phyloP scores from a whole-genome alignment of 1,140 invertebrate genomes.

The Bilobella aurantiaca region DNA sequence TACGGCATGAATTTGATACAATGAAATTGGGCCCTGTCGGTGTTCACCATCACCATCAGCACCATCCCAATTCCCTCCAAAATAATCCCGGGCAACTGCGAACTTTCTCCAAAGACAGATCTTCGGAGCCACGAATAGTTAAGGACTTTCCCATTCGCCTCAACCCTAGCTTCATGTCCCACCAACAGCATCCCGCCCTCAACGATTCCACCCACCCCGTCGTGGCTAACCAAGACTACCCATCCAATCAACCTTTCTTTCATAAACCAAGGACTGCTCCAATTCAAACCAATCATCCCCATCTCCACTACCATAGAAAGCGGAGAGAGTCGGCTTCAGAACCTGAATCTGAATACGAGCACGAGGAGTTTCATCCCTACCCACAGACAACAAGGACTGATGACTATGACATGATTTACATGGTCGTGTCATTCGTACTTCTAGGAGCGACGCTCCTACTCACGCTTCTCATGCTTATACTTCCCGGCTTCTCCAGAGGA shows the following conservation, averaged over 20 bases:
- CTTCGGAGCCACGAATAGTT: not conserved
- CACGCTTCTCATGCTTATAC: constrained; percentile 26
- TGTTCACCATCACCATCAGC: not conserved
- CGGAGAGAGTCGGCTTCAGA: not conserved
- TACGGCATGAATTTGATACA: not conserved
- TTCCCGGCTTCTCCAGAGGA: constrained; percentile 9
- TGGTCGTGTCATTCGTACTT: not conserved
- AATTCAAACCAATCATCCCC: not conserved
- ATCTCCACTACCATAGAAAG: too few relatives aligned
- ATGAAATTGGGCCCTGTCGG: not conserved
- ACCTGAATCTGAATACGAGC: not conserved
- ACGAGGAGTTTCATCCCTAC: not conserved
- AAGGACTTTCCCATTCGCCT: not conserved
- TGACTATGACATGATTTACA: constrained; percentile 5
- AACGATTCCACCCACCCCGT: not conserved
- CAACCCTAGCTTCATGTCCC: constrained; percentile 5
- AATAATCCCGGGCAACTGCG: not conserved
- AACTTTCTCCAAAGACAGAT: not conserved
- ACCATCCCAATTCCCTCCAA: not conserved
- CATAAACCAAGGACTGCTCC: not conserved
- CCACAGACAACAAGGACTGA: not conserved
- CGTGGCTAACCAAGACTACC: not conserved
- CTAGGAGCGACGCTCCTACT: constrained; percentile 20
- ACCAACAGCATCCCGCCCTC: not conserved
- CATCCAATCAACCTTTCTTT: not conserved